Base-by-base conservation (phyloP, 2,888 invertebrate genomes). In the Nipponacmea schrenckii region DNA sequence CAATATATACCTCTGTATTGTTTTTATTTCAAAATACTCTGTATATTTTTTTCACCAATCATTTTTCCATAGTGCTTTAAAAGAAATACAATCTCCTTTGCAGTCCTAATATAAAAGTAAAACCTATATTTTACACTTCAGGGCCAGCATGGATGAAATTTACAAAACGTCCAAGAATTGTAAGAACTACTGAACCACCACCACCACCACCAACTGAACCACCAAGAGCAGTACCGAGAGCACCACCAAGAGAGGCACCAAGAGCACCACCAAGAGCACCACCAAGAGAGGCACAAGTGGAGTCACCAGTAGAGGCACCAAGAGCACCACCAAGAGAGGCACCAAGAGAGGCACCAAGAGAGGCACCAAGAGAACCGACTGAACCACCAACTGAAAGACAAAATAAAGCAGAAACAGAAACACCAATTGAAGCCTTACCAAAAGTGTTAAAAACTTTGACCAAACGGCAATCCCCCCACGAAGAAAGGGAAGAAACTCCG, bases 301-400 rank as follows among this genome's bases (percentile, higher is more conserved):
- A 15, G 27, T 5, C 31, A 68, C 44, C 27, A 68, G 26, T 39
- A 12, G 31, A 64, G 39, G 20, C 48, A 39, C 70, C 69, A 17
- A 72, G 45, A 62, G 63, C 64, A 67, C 68, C 74, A 62, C 74
- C 72, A 17, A 74, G 74, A 31, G 62, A 74, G 15, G 50, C 69
- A 39, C 73, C 74, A 62, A 73, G 74, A 15, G 77, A 74, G 15
- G 63, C 74, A 20, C 68, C 46, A 17, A 70, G 73, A 14, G 73
- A 62, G 27, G 62, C 68, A 5, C n/a, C 64, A 26, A 74, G 70
- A 31, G 69, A 39, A 15, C 64, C 68, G 7, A 68, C 62, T 20
- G 27, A 24, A 20, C 3, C 56, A n/a, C 24, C 65, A 26, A 66
- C n/a, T 39, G 27, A 62, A 31, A 67, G 44, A n/a, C 73, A 73